A percentile compares a stretch with the other conserved stretches of the same genome.
Conservation (phyloP, 2,888 invertebrate genomes). For the Euproctis similis region DNA sequence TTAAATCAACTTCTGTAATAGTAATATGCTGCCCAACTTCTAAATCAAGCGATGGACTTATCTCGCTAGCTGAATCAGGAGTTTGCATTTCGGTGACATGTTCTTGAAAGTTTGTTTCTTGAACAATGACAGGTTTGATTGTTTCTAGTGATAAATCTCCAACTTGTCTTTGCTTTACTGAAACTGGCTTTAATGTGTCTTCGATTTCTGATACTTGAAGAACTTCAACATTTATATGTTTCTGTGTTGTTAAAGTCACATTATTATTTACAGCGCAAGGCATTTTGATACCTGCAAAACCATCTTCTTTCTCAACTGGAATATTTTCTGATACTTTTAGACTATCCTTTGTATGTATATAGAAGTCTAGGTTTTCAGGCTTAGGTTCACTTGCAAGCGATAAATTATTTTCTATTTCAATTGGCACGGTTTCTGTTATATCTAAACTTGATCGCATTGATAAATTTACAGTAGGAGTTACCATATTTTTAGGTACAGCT, state of each 20-base stretch:
- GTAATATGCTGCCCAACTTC: slow-evolving; percentile 61
- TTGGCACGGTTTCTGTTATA: slow-evolving; percentile 38
- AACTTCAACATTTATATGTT: slow-evolving; percentile 40
- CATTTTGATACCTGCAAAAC: slow-evolving; percentile 20
- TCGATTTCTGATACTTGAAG: slow-evolving; percentile 37
- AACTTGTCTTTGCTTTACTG: slow-evolving; percentile 22
- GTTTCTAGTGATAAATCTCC: slow-evolving; percentile 31
- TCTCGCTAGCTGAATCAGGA: slow-evolving; percentile 18
- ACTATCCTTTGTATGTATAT: slow-evolving; percentile 56
- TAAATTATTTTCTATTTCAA: slow-evolving; percentile 38
- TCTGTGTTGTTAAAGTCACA: slow-evolving; percentile 30
- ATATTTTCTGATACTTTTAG: slow-evolving; percentile 38
- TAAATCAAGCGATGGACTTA: slow-evolving; percentile 27
- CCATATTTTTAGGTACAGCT: slow-evolving; percentile 23
- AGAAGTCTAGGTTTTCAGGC: slow-evolving; percentile 47
- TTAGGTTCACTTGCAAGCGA: slow-evolving; percentile 25
- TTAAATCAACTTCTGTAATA: slow-evolving; percentile 64
- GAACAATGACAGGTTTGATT: slow-evolving; percentile 42
- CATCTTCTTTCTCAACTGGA: slow-evolving; percentile 40
- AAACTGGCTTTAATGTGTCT: slow-evolving; percentile 20
- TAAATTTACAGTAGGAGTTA: slow-evolving; percentile 28
- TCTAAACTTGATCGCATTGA: slow-evolving; percentile 28
- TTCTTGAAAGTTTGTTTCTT: slow-evolving; percentile 67
- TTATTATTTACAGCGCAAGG: slow-evolving; percentile 29
- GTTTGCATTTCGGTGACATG: slow-evolving; percentile 28